Conservation (phyloP, 2,888 invertebrate species). For the Nephrocerus scutellatus region DNA sequence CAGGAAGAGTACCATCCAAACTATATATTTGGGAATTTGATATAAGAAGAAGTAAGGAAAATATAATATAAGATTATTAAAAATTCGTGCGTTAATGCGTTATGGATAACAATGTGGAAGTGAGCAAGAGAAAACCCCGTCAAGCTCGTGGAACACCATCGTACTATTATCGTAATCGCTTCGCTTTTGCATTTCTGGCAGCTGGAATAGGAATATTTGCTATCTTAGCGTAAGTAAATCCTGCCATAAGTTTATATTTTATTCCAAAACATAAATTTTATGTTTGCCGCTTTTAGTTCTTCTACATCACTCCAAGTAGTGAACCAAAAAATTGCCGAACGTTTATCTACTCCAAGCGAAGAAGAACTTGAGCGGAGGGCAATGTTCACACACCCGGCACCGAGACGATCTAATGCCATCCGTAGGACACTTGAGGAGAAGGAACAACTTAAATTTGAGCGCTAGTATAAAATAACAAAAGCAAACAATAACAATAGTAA, state of each 20-base stretch:
- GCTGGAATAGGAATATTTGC: conserved; percentile 37
- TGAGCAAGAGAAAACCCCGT: conserved; percentile 58
- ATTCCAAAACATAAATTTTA: neutral
- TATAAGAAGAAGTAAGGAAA: too few relatives aligned
- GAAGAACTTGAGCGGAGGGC: conserved; percentile 33
- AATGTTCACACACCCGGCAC: conserved; percentile 31
- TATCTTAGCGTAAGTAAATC: conserved; percentile 31
- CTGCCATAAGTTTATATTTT: neutral
- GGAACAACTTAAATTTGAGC: conserved; percentile 26
- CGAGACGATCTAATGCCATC: conserved; percentile 29
- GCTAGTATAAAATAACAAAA: conserved; percentile 22
- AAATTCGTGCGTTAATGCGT: conserved; percentile 4
- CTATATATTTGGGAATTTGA: too few relatives aligned
- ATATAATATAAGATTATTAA: neutral
- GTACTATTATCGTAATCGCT: conserved; percentile 51
- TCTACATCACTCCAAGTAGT: conserved; percentile 32
- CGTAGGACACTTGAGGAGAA: conserved; percentile 31
- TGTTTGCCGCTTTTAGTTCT: conserved; percentile 26
- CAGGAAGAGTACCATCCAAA: too few relatives aligned
- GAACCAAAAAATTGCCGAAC: conserved; percentile 28
- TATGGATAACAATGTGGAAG: conserved; percentile 53
- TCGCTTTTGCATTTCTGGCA: conserved; percentile 49
- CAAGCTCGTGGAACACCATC: conserved; percentile 61
- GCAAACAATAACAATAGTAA: conserved; percentile 2
- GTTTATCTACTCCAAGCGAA: conserved; percentile 22